Evolutionary conservation across 2,113 vertebrate genomes (phyloP), one percentile per base, ranked within the genome.

Genomic region (Aegotheles bennettii): DNA sequence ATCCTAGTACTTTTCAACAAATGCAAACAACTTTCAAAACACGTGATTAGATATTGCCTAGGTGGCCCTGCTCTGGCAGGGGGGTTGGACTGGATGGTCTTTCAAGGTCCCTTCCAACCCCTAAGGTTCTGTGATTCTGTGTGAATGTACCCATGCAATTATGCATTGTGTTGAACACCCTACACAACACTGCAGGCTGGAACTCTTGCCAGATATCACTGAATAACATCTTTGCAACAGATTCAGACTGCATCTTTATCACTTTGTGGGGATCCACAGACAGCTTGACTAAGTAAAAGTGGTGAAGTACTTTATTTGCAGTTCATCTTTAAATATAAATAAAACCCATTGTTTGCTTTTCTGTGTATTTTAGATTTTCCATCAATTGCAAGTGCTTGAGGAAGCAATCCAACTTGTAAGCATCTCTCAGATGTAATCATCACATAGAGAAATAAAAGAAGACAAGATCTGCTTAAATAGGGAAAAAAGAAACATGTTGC

Each of bases 61-160:
- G n/a, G n/a, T n/a, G n/a, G n/a, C n/a, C n/a, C n/a, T n/a, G n/a
- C n/a, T n/a, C n/a, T n/a, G n/a, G n/a, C n/a, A n/a, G n/a, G n/a
- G n/a, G n/a, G n/a, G n/a, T n/a, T n/a, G n/a, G n/a, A n/a, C n/a
- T n/a, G n/a, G n/a, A n/a, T n/a, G n/a, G n/a, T n/a, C n/a, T n/a
- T n/a, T n/a, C n/a, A n/a, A n/a, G n/a, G n/a, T n/a, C n/a, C n/a
- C n/a, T n/a, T n/a, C n/a, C n/a, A n/a, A n/a, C n/a, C n/a, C n/a
- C n/a, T n/a, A n/a, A n/a, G n/a, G n/a, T n/a, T n/a, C n/a, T n/a
- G n/a, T n/a, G n/a, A n/a, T n/a, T n/a, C n/a, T n/a, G n/a, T n/a
- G n/a, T n/a, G n/a, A n/a, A n/a, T n/a, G 48, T 6, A 61, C 36
- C 40, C 1, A 2, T 0, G 13, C 74, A 26, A 35, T 23, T 12